Evolutionary conservation across 1,140 invertebrate genomes (phyloP).

Genomic region (Pseudomyrmex dendroicus): DNA sequence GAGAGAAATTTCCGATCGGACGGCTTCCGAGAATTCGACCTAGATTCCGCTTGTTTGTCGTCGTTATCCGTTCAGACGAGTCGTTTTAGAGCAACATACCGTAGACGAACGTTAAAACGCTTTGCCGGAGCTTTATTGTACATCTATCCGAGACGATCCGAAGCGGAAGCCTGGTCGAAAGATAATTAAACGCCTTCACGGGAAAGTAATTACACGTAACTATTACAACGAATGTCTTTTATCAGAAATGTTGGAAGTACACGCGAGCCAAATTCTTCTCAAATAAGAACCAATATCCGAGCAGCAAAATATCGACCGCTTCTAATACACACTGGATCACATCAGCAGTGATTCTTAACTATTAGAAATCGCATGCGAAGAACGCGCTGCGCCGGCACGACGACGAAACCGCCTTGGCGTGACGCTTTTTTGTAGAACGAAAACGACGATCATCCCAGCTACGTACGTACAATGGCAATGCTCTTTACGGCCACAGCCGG

Average conservation of each 20-base stretch:
- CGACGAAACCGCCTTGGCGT: constrained; percentile 2
- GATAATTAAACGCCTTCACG: constrained; percentile 38
- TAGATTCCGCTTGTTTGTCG: constrained; percentile 53
- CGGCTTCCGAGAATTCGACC: constrained; percentile 45
- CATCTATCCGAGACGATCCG: constrained; percentile 22
- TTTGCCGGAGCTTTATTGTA: constrained; percentile 13
- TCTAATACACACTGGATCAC: constrained; percentile 35
- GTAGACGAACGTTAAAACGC: background rate
- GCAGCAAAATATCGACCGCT: constrained; percentile 47
- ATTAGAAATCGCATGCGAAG: background rate
- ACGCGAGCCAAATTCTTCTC: background rate
- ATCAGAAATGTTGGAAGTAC: constrained; percentile 47
- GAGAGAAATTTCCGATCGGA: constrained; percentile 63
- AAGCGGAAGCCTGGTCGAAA: background rate
- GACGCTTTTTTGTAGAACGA: constrained; percentile 30
- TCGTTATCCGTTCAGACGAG: constrained; percentile 11
- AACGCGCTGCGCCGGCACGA: constrained; percentile 14
- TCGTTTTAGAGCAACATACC: constrained; percentile 13
- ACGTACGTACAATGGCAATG: constrained; percentile 60
- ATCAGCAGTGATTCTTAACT: constrained; percentile 58
- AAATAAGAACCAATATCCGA: constrained; percentile 25
- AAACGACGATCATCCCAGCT: constrained; percentile 54
- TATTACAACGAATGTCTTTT: constrained; percentile 27
- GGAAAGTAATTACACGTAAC: constrained; percentile 35
- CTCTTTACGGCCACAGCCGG: constrained; percentile 42